Base-by-base conservation (phyloP, 2,797 vertebrate genomes). In the Margarornis squamiger region DNA sequence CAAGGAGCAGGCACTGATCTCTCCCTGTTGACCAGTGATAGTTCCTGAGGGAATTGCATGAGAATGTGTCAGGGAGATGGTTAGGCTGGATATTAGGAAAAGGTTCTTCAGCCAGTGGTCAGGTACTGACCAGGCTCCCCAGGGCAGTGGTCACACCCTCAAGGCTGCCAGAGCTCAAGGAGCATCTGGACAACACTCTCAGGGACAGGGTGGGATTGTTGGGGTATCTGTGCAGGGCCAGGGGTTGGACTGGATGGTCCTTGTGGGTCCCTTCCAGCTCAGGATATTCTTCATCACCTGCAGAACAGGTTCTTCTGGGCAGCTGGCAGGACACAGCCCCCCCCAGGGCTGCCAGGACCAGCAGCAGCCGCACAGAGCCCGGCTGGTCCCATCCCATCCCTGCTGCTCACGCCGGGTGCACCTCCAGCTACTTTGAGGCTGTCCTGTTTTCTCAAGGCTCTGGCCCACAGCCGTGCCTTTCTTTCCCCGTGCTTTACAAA, bases 371-470 rank as follows among this genome's bases (percentile, higher is more conserved):
- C 51, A 2, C 11, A 6, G n/a, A 77, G 52, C 77, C 65, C 2
- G 3, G 54, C 79, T 10, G 59, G 32, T 63, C 29, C 39, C 16
- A 0, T 27, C 34, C 45, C 5, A 2, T 12, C 19, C 75, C 22
- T 77, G 80, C 78, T 72, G 88, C 65, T 61, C 13, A 30, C 2
- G 0, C 45, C 6, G n/a, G 24, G 1, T 58, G 71, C 85, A 65
- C 38, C 78, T 86, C 57, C 57, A 52, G 52, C 57, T 84, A 21
- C 85, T 93, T 73, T 82, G 78, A 76, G 58, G 39, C 63, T 6
- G 8, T 7, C 58, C 54, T 84, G 78, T 80, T 91, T 94, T 77
- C 83, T 55, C 79, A 86, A 39, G 61, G 54, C 46, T 81, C 54
- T 74, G 85, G 57, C 61, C 52, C 9, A 0, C 78, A 66, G 68